Evolutionary conservation across 2,797 vertebrate genomes (phyloP).

Genomic region (Tinamus major): DNA sequence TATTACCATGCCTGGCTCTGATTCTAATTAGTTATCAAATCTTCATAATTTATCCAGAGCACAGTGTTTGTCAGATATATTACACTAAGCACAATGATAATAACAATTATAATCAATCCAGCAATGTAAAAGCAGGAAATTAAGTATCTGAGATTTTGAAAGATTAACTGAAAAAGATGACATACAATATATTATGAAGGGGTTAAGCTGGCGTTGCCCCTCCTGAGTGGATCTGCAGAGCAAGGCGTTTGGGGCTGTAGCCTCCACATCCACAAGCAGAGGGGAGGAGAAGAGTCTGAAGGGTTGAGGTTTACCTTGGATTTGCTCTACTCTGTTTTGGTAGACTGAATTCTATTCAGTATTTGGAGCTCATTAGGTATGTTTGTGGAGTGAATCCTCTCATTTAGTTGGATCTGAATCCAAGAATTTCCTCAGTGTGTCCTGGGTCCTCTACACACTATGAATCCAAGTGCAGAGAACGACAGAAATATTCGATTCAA

Average conservation of each 20-base stretch:
- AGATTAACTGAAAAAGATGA: not conserved
- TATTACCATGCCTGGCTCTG: not conserved
- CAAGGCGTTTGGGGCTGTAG: not conserved
- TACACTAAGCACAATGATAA: not conserved
- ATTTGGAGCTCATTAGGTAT: not conserved
- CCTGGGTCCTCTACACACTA: not conserved
- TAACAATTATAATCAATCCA: not conserved
- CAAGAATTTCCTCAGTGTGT: not conserved
- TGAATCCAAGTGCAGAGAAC: not conserved
- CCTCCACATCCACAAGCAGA: not conserved
- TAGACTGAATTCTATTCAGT: not conserved
- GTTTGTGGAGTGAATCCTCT: not conserved
- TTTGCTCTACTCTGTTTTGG: not conserved
- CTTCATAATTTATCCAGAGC: not conserved
- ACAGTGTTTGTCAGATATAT: not conserved
- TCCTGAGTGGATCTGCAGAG: not conserved
- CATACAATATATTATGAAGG: not conserved
- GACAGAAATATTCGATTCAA: not conserved
- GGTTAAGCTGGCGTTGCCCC: not conserved
- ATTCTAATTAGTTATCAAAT: not conserved
- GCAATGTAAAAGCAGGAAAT: not conserved
- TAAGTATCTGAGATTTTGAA: not conserved
- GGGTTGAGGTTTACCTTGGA: not conserved
- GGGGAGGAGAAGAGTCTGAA: not conserved
- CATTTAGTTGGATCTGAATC: not conserved